Evolutionary conservation across 2,797 vertebrate genomes (phyloP).

Genomic region (Siniperca scherzeri): DNA sequence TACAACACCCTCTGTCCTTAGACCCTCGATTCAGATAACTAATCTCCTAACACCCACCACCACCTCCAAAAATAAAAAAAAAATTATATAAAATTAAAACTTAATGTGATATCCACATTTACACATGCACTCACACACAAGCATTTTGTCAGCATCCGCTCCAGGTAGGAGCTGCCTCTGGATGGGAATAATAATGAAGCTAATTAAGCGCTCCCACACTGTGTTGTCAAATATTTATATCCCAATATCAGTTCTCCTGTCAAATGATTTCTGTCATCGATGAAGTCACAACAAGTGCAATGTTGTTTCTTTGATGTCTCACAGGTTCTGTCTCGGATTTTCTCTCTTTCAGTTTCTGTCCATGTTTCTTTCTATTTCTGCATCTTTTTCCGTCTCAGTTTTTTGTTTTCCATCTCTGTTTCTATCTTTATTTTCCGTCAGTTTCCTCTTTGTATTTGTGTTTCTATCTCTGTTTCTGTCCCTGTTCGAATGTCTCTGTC

Average conservation of each 20-base stretch:
- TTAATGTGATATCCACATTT: slow-evolving; percentile 11
- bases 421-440: background rate
- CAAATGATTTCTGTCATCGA: slow-evolving; percentile 51
- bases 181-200: slow-evolving; percentile 57
- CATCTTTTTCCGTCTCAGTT: background rate
- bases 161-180: slow-evolving; percentile 38
- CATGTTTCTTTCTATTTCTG: background rate
- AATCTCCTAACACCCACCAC: slow-evolving; percentile 2
- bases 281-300: slow-evolving; percentile 32
- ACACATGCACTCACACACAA: background rate
- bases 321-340: background rate
- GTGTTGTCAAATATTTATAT: slow-evolving; percentile 61
- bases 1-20: too few relatives aligned
- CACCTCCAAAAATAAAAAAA: slow-evolving; percentile 26
- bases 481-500: background rate
- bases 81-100: slow-evolving; percentile 37
- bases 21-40: background rate
- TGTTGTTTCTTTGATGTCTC: slow-evolving; percentile 15
- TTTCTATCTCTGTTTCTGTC: background rate
- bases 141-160: slow-evolving; percentile 1
- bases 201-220: slow-evolving; percentile 52
- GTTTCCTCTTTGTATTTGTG: background rate
- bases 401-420: background rate
- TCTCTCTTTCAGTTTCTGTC: background rate
- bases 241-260: slow-evolving; percentile 45